Base-by-base conservation (phyloP, 2,113 vertebrate genomes). In the Psittacus erithacus region DNA sequence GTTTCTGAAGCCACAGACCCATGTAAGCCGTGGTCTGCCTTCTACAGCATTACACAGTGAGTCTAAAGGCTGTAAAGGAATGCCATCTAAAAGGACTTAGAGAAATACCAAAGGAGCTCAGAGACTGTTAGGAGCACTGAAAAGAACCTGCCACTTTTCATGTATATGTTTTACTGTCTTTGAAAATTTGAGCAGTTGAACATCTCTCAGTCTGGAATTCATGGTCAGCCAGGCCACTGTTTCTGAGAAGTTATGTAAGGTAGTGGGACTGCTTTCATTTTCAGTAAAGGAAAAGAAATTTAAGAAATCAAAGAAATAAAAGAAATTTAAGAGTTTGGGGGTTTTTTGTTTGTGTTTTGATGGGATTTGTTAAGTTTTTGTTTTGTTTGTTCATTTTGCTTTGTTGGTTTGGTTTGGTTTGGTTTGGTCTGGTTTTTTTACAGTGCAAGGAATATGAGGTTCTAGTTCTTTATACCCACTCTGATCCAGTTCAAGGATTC, bases 321-420 rank as follows among this genome's bases (percentile, higher is more conserved):
- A 59, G 57, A 59, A 35, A 59, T 59, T 23, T 59, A 60, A 55
- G 17, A 4, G 7, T 25, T 19, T 29, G 1, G 7, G 8, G 2
- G 2, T 20, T 50, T 41, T 43, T 46, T 39, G 9, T 23, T 74
- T 19, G 22, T 6, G n/a, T n/a, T 70, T 27, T 15, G 24, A 31
- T 9, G 0, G 0, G 38, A 38, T 1, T 23, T 29, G 27, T 24
- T 18, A 27, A 10, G 44, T 46, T 47, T 25, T 33, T 4, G 4
- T 16, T 15, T 11, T 27, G 2, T 7, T 16, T 35, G 24, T 44
- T 65, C 14, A 7, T 11, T 49, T 63, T 46, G 8, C 20, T 73
- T 57, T 57, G 4, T 57, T 33, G 11, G 31, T 35, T 74, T 10
- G 28, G 1, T 0, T 27, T 50, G 4, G 23, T 41, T 55, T 4